Evolutionary conservation across 2,888 invertebrate genomes (phyloP), one percentile per base, ranked within the genome.

Genomic region (Drosophila monieri): DNA sequence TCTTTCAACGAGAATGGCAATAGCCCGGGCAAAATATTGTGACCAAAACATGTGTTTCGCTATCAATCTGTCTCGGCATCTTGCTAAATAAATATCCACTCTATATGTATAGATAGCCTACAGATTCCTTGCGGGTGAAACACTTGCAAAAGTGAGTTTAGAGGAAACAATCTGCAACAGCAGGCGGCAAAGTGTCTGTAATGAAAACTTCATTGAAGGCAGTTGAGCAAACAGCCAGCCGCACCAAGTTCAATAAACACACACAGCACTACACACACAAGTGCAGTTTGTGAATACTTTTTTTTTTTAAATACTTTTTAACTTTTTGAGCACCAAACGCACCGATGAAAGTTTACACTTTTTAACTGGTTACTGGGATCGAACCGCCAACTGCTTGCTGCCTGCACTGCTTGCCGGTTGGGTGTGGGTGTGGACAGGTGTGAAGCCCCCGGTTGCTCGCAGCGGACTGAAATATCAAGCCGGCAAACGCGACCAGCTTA

Each of bases 371-470:
- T 75, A 61, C 58, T 30, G 14, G 41, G 56, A 51, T 60, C 75
- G 59, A 67, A 41, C 27, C 59, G 57, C 8, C 41, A 25, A 41
- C 41, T 41, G 41, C n/a, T n/a, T n/a, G n/a, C 35, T 35, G 35
- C n/a, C 49, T 52, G 55, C 51, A 72, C 57, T 64, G 37, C 64
- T 44, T 53, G 56, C 47, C 48, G 39, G 49, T 15, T 30, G 2
- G 52, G 21, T 56, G 39, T 67, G 49, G 62, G 73, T 73, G 72
- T 66, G 59, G 69, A 54, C 71, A 87, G 81, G 80, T 86, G 81
- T 73, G 61, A 72, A 73, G 79, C 72, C 86, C 81, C 76, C 84
- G 79, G 78, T 79, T 68, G 84, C 71, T 80, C 77, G 69, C 79
- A 77, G 76, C 85, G 85, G 81, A 86, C 84, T 84, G 69, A 85